These are phyloP conservation scores for Pangasius djambal DNA, from an alignment of 2,797 vertebrate species.

Conservation along the genomic window DNA sequence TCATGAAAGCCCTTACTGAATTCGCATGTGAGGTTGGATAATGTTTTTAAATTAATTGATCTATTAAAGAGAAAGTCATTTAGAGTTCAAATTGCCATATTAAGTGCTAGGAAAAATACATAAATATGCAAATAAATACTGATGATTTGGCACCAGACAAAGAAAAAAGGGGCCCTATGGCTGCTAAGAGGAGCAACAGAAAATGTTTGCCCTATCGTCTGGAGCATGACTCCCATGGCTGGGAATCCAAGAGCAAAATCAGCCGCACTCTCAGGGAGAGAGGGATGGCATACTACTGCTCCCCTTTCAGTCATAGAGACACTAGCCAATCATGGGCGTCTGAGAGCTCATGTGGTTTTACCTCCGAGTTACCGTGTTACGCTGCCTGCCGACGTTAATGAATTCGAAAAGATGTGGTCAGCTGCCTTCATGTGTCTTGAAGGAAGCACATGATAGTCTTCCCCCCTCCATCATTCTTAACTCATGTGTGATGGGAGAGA, in stretches of 20 bases:
- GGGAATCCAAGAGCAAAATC: background rate
- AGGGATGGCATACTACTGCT: background rate
- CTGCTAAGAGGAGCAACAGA: background rate
- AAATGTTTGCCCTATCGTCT: background rate
- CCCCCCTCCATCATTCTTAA: background rate
- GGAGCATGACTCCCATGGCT: background rate
- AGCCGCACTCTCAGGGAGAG: background rate
- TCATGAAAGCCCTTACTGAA: constrained; percentile 53
- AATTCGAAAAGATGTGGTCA: background rate
- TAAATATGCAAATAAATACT: constrained; percentile 47
- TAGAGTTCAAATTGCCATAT: constrained; percentile 62
- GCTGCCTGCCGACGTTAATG: background rate
- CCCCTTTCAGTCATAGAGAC: background rate
- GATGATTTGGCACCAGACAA: constrained; percentile 50
- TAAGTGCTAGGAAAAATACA: constrained; percentile 64
- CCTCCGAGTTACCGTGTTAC: background rate
- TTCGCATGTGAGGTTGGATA: constrained; percentile 45
- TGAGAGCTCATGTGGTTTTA: background rate
- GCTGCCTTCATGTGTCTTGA: background rate
- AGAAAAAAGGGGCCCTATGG: constrained; percentile 56
- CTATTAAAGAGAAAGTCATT: constrained; percentile 24
- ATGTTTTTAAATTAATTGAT: constrained; percentile 65
- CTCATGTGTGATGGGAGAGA: background rate
- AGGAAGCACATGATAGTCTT: background rate
- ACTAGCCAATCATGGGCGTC: background rate